Evolutionary conservation across 1,140 invertebrate genomes (phyloP).

Genomic region (Neodiprion lecontei): DNA sequence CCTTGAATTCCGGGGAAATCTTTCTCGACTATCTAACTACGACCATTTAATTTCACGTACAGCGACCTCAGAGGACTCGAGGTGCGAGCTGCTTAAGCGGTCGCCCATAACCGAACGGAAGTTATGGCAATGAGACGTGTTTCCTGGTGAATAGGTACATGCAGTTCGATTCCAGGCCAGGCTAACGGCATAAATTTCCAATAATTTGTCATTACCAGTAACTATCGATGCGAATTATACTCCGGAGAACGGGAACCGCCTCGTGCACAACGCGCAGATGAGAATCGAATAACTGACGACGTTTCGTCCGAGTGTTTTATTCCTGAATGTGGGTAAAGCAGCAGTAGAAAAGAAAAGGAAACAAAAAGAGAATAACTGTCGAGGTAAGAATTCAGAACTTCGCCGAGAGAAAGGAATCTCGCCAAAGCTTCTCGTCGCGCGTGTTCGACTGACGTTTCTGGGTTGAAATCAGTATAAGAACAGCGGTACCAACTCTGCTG

Average conservation of each 20-base stretch:
- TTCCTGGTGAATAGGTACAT: not conserved
- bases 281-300: no score
- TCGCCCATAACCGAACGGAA: not conserved
- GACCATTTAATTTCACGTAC: no score
- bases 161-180: not conserved
- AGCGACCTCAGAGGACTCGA: no score
- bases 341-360: not conserved
- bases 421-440: not conserved
- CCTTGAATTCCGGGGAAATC: no score
- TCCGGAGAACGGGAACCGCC: no score
- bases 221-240: no score
- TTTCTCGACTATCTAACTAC: no score
- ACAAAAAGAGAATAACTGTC: not conserved
- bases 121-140: not conserved
- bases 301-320: no score
- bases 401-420: not conserved
- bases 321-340: not conserved
- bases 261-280: no score
- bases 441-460: conserved; percentile 1
- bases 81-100: not conserved
- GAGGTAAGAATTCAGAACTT: not conserved
- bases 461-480: not conserved
- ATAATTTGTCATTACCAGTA: not conserved
- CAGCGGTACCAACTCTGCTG: not conserved
- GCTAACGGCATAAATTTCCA: not conserved